Evolutionary conservation across 2,888 invertebrate species (phyloP), one percentile per base, ranked within the genome.

Genomic region (Anarsia innoxiella): DNA sequence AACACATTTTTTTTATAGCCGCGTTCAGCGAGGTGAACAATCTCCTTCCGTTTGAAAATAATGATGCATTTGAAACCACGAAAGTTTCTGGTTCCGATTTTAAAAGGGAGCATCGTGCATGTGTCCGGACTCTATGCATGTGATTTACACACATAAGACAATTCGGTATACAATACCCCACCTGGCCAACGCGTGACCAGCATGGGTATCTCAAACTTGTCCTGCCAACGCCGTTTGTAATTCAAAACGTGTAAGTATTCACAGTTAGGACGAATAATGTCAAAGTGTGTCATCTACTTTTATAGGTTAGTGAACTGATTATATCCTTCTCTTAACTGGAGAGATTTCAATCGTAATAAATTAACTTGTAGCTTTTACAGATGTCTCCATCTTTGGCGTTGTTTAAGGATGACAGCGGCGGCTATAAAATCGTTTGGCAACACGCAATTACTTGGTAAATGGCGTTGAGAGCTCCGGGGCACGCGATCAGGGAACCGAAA

Each of bases 21-120:
- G 59, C 61, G 60, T 61, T 58, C 59, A 63, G 59, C 61, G 78
- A 82, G 82, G 80, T 83, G 80, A 83, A 82, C 72, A 82, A 80
- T 82, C 83, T 82, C 77, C 64, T 48, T 51, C 51, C 54, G 59
- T 65, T 63, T 57, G 60, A 50, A 50, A 48, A 44, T 43, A 46
- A 47, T 39, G 31, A 35, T 41, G 41, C 37, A 34, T 30, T 40
- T 25, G 40, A 31, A 23, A 13, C 31, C 11, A 5, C 19, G 29
- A 29, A 29, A 9, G 23, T 28, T n/a, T 15, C n/a, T n/a, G 16
- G 12, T 28, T 28, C 19, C 28, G 35, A 35, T 11, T 35, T 35
- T 16, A 31, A 26, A 36, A 23, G 31, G 10, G 23, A 25, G n/a
- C n/a, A 15, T 26, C 15, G 15, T 36, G 30, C 36, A 23, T 16